Evolutionary conservation across 1,140 invertebrate genomes (phyloP), one percentile per base, ranked within the genome.

Genomic region (Zaprionus ghesquierei): DNA sequence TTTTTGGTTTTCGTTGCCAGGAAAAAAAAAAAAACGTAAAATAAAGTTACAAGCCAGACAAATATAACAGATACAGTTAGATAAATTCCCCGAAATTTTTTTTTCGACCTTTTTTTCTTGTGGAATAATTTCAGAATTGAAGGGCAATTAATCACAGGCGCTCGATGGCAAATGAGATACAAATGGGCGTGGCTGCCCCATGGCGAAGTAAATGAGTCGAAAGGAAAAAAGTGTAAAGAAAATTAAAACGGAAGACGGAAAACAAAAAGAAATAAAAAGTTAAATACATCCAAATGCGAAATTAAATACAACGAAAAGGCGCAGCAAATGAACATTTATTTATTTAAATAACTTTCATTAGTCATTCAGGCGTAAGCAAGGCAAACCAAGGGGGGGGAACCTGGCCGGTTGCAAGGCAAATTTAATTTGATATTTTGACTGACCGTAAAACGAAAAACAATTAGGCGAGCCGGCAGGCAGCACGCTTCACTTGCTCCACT

Each of bases 271-370:
- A 56, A 55, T 25, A 33, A 60, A 69, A 84, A 79, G 73, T 87
- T 89, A 79, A 82, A 89, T 74, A 89, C 38, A 56, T 73, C 56
- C 50, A 61, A 68, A 44, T 29, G 4, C 49, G 12, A 51, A 46
- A 46, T 46, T 51, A 51, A 27, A 38, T 84, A 82, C 79, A 87
- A 53, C 69, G 71, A 79, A 87, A 74, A 71, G 84, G 69, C 84
- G 79, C 75, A 75, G 60, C 80, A 89, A 87, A 89, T 80, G 85
- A 77, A 68, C 84, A 72, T 87, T 89, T 89, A 89, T 89, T 86
- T 86, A 84, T 89, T 89, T 77, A 75, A 84, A 69, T 77, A 89
- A 80, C 76, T 89, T 89, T 84, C 84, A 87, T 89, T 89, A 80
- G 79, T 60, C 76, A 50, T 55, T 75, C 44, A 53, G 18, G 18